phyloP scores from a whole-genome alignment of 2,113 vertebrate species.

The Plotosus lineatus region DNA sequence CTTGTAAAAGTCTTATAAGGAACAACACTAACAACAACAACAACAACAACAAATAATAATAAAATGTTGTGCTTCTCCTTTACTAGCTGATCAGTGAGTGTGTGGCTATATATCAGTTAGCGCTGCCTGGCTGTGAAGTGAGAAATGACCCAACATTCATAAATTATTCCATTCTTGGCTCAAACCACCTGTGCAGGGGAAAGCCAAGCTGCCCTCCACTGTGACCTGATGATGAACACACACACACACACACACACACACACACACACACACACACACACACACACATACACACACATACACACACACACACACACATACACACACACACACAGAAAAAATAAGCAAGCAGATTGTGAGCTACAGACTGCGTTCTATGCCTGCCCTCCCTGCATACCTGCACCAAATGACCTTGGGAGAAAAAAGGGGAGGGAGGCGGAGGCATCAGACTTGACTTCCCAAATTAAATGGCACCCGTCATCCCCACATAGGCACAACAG shows the following conservation, averaged over 20 bases:
- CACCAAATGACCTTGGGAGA: conserved; percentile 42
- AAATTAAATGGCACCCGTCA: conserved; percentile 49
- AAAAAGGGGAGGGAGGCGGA: neutral
- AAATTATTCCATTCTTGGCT: conserved; percentile 54
- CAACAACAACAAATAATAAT: neutral
- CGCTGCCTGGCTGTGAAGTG: conserved; percentile 42
- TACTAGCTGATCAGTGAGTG: conserved; percentile 26
- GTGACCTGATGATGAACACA: conserved; percentile 46
- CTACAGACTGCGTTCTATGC: conserved; percentile 33
- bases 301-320: conserved; percentile 17
- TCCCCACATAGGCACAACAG: conserved; percentile 16
- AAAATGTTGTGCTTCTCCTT: conserved; percentile 16
- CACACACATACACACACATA: conserved; percentile 10
- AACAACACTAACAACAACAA: conserved; percentile 3
- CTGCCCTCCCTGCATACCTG: conserved; percentile 29
- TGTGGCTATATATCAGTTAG: conserved; percentile 50
- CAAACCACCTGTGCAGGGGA: conserved; percentile 56
- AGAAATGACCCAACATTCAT: conserved; percentile 54
- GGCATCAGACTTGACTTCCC: conserved; percentile 35
- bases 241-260: conserved; percentile 23
- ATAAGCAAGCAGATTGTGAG: conserved; percentile 2
- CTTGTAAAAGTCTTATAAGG: too few species aligned
- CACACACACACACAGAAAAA: neutral
- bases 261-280: too few species aligned
- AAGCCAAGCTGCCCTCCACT: conserved; percentile 37